Evolutionary conservation across 1,140 invertebrate genomes (phyloP).

Genomic region (Drosophila kohkoa): DNA sequence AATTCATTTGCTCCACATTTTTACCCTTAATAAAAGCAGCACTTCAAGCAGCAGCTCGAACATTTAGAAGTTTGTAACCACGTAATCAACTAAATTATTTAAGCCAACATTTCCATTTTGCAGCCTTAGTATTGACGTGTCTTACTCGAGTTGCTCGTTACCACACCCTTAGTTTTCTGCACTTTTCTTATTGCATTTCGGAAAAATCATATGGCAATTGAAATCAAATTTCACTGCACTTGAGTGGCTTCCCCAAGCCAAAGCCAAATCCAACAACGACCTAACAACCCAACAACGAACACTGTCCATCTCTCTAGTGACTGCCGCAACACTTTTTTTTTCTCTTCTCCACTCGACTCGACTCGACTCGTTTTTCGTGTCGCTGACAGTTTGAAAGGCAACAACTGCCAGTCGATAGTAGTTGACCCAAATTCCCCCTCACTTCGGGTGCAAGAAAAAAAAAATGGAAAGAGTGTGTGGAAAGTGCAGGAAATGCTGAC

Average conservation of each 20-base stretch:
- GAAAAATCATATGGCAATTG: conserved; percentile 75
- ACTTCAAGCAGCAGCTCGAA: background rate
- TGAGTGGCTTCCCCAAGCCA: conserved; percentile 49
- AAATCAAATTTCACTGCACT: conserved; percentile 79
- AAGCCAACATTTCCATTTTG: conserved; percentile 34
- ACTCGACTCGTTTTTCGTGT: conserved; percentile 30
- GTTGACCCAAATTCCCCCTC: conserved; percentile 69
- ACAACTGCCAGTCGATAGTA: conserved; percentile 77
- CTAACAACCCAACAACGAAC: conserved; percentile 20
- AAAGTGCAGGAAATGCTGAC: conserved; percentile 34
- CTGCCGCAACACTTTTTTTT: conserved; percentile 56
- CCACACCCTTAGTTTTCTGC: background rate
- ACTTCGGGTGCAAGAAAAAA: conserved; percentile 4
- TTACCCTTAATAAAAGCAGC: background rate
- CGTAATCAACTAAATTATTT: conserved; percentile 51
- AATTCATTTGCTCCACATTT: background rate
- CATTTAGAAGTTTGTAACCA: conserved; percentile 9
- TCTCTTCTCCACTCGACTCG: background rate
- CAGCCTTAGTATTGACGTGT: background rate
- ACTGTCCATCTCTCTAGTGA: conserved; percentile 61
- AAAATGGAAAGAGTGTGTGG: background rate
- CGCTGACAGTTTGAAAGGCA: conserved; percentile 69
- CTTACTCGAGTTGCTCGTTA: conserved; percentile 1
- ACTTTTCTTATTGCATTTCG: conserved; percentile 34
- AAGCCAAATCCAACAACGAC: conserved; percentile 8